A percentile compares a stretch with the other conserved stretches of the same genome.
Evolutionary conservation across 2,888 invertebrate genomes (phyloP).

Genomic region (Amphiduros pacificus): DNA sequence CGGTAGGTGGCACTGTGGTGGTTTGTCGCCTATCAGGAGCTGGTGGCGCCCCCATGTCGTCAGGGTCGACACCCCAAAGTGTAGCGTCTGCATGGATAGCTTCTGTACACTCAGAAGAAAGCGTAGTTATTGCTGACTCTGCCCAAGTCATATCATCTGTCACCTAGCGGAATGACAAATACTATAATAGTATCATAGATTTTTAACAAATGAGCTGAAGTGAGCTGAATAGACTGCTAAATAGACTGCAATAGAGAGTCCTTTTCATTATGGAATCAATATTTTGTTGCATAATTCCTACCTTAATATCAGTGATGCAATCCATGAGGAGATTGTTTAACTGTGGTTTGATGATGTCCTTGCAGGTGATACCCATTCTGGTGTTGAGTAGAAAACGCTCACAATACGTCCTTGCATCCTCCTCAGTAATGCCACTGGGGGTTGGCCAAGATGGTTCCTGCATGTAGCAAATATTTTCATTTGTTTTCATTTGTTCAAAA

Average conservation of each 20-base stretch:
- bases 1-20: no score
- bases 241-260: no score
- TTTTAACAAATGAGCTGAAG: no score
- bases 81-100: conserved; percentile 10
- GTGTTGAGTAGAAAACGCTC: conserved; percentile 19
- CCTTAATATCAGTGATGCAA: conserved; percentile 41
- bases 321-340: conserved; percentile 27
- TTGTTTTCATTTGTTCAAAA: no score
- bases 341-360: conserved; percentile 20
- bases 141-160: conserved; percentile 21
- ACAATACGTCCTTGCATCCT: conserved; percentile 30
- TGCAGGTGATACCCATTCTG: conserved; percentile 25
- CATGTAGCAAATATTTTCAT: not conserved
- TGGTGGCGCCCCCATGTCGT: not conserved
- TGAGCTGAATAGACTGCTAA: no score
- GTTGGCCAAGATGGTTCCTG: conserved; percentile 39
- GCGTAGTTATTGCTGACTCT: conserved; percentile 6
- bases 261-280: not conserved
- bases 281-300: no score
- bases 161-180: no score
- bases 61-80: conserved; percentile 1
- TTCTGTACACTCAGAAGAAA: conserved; percentile 9
- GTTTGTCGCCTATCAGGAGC: no score
- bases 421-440: conserved; percentile 30
- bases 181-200: no score